Conservation (phyloP, 1,140 invertebrate genomes). For the Brachionus asplanchnoidis region DNA sequence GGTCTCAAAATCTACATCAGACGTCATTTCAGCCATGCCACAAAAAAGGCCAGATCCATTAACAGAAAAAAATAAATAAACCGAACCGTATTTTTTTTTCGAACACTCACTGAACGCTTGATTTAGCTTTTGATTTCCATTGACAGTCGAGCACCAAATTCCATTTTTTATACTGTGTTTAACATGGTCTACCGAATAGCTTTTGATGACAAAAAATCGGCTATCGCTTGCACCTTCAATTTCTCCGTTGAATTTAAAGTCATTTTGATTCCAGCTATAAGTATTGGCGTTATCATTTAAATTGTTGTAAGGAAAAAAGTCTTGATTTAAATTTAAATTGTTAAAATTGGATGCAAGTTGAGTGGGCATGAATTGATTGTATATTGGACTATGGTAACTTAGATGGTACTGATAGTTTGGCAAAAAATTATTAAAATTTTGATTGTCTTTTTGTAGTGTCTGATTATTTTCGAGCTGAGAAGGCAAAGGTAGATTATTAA, state of each 20-base stretch:
- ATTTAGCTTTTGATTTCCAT: conserved; percentile 90
- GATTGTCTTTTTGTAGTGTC: neutral
- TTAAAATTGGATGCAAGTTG: neutral
- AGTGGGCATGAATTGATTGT: neutral
- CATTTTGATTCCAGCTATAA: neutral
- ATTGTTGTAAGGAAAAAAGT: neutral
- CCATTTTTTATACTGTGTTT: conserved; percentile 96
- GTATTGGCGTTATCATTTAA: neutral
- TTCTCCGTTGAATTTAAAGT: conserved; percentile 25
- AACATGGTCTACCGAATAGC: conserved; percentile 93
- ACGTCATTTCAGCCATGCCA: conserved; percentile 96
- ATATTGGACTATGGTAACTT: neutral
- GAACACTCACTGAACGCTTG: conserved; percentile 73
- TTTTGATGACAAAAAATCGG: conserved; percentile 39
- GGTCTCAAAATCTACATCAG: conserved; percentile 75
- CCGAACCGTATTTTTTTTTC: conserved; percentile 67
- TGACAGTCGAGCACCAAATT: conserved; percentile 97
- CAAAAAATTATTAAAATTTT: neutral
- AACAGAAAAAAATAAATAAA: conserved; percentile 91
- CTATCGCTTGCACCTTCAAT: neutral
- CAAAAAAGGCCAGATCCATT: conserved; percentile 96
- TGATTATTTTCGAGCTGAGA: neutral
- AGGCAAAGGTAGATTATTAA: neutral
- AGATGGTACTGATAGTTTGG: neutral
- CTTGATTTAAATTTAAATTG: neutral